These are phyloP conservation scores for Nerophis ophidion DNA, from an alignment of 2,113 vertebrate genomes.

Conservation along the genomic window DNA sequence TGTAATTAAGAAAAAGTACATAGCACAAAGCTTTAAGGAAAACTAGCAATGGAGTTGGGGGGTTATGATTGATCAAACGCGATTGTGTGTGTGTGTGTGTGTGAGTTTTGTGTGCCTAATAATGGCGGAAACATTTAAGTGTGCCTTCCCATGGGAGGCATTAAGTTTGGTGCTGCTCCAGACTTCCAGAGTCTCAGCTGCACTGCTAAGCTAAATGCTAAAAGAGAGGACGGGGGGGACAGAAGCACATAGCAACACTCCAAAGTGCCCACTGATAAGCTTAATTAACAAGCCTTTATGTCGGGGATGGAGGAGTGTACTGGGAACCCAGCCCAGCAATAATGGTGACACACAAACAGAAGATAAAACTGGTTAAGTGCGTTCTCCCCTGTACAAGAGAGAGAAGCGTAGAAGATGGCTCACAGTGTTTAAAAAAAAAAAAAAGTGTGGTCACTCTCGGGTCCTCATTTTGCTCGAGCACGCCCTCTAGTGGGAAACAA, in stretches of 20 bases:
- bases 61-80: constrained; percentile 23
- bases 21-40: too few relatives aligned
- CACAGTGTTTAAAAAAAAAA: constrained; percentile 22
- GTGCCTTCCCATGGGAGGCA: constrained; percentile 13
- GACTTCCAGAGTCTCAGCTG: constrained; percentile 52
- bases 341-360: constrained; percentile 31
- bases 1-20: too few relatives aligned
- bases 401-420: not conserved
- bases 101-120: too few relatives aligned
- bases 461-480: not conserved
- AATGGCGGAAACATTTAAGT: too few relatives aligned
- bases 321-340: constrained; percentile 71
- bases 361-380: constrained; percentile 36
- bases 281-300: constrained; percentile 50
- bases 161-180: constrained; percentile 11
- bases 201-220: constrained; percentile 18
- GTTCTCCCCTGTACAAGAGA: constrained; percentile 10
- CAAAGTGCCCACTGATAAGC: constrained; percentile 37
- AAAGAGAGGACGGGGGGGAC: constrained; percentile 12
- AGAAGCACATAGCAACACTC: too few relatives aligned
- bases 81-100: constrained; percentile 45
- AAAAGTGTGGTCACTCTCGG: too few relatives aligned
- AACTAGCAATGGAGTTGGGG: not conserved
- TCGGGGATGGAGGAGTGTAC: constrained; percentile 35
- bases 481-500: not conserved